phyloP scores from a whole-genome alignment of 2,113 vertebrate genomes.

The Bungarus multicinctus region DNA sequence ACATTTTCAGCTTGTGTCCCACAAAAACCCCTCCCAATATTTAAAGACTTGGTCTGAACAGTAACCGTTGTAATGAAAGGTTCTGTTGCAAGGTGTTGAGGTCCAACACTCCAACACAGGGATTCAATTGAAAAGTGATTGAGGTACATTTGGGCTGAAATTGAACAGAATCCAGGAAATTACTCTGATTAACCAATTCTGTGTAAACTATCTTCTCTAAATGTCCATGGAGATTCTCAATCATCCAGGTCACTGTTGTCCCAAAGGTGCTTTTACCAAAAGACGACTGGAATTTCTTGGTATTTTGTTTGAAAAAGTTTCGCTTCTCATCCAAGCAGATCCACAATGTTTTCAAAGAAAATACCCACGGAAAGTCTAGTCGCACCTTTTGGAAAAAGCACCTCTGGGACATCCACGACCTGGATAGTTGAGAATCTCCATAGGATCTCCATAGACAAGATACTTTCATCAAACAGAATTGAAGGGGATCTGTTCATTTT shows the following conservation, averaged over 20 bases:
- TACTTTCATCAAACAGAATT: not conserved
- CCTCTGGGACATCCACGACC: too few species aligned
- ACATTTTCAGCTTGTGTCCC: not conserved
- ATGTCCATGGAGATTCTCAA: too few species aligned
- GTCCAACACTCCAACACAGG: not conserved
- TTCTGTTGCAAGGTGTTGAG: not conserved
- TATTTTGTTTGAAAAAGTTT: too few species aligned
- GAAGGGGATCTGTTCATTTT: not conserved
- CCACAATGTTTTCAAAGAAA: too few species aligned
- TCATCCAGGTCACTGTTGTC: too few species aligned
- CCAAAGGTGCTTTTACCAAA: too few species aligned
- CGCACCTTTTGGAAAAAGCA: too few species aligned
- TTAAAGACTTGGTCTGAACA: not conserved
- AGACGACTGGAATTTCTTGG: too few species aligned
- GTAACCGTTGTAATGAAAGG: not conserved
- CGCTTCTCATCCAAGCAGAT: too few species aligned
- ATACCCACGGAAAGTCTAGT: too few species aligned
- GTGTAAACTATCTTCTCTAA: not conserved
- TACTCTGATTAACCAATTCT: not conserved
- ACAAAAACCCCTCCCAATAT: not conserved
- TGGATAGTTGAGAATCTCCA: too few species aligned
- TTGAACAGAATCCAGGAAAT: not conserved
- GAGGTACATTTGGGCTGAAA: not conserved
- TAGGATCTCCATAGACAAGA: too few species aligned
- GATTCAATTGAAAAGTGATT: not conserved